A percentile compares a stretch with the other conserved stretches of the same genome.
Evolutionary conservation across 2,888 invertebrate species (phyloP).

Genomic region (Cataglyphis cursor): DNA sequence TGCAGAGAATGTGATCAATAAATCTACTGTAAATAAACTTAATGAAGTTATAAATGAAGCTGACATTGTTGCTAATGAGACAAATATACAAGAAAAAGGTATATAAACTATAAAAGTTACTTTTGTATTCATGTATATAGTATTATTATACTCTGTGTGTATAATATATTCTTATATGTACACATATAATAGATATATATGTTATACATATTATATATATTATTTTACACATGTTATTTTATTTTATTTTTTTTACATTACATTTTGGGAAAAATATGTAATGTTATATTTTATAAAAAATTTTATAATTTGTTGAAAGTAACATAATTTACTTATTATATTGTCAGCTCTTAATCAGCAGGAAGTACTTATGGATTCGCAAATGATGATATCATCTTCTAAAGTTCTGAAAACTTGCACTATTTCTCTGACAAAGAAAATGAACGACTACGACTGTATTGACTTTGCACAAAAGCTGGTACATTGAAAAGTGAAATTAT

Average conservation of each 20-base stretch:
- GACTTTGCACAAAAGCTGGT: slow-evolving; percentile 82
- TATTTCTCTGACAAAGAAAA: slow-evolving; percentile 73
- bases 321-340: not conserved
- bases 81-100: slow-evolving; percentile 80
- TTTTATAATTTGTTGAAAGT: not conserved
- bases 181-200: not conserved
- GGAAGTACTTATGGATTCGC: slow-evolving; percentile 83
- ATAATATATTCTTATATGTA: not conserved
- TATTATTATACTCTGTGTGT: not conserved
- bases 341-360: slow-evolving; percentile 78
- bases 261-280: not conserved
- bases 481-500: slow-evolving; percentile 21
- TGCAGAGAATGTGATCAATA: slow-evolving; percentile 76
- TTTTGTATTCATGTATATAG: slow-evolving; percentile 3
- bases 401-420: slow-evolving; percentile 80
- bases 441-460: slow-evolving; percentile 75
- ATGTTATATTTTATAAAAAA: not conserved
- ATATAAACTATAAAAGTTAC: slow-evolving; percentile 25
- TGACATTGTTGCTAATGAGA: slow-evolving; percentile 78
- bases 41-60: slow-evolving; percentile 77
- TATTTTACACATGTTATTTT: too few species aligned
- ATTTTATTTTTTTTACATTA: not conserved
- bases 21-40: slow-evolving; percentile 73
- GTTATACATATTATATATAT: not conserved
- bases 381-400: slow-evolving; percentile 82